Evolutionary conservation across 2,888 invertebrate species (phyloP).

Genomic region (Syritta pipiens): DNA sequence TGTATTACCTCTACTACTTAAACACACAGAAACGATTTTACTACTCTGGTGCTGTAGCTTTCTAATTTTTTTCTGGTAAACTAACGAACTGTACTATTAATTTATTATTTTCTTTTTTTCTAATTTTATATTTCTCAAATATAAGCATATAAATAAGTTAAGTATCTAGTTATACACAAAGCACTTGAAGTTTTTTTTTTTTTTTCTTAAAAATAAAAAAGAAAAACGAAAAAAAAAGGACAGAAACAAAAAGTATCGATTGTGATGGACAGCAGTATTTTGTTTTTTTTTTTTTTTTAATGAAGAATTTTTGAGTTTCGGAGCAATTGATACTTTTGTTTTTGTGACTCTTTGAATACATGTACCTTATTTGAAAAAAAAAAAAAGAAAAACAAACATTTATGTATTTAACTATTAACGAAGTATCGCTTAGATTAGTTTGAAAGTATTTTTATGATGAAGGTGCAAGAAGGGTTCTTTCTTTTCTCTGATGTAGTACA

Average conservation of each 20-base stretch:
- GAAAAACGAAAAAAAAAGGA: too few species aligned
- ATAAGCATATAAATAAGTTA: conserved; percentile 4
- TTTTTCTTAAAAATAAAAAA: too few species aligned
- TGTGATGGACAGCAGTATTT: conserved; percentile 7
- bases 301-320: background rate
- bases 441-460: background rate
- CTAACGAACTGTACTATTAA: conserved; percentile 39
- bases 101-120: conserved; percentile 31
- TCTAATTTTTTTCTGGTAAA: conserved; percentile 33
- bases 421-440: too few species aligned
- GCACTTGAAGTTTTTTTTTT: conserved; percentile 11
- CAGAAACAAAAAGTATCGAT: conserved; percentile 28
- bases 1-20: conserved; percentile 66
- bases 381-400: background rate
- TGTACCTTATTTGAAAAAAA: conserved; percentile 38
- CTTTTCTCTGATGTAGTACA: too few species aligned
- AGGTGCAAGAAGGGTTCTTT: too few species aligned
- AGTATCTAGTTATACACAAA: conserved; percentile 25
- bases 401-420: background rate
- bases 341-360: conserved; percentile 7
- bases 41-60: conserved; percentile 67
- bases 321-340: conserved; percentile 20
- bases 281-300: background rate
- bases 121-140: conserved; percentile 31
- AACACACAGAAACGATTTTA: conserved; percentile 45